phyloP scores from a whole-genome alignment of 2,888 invertebrate genomes.

The Hirtodrosophila cameraria region DNA sequence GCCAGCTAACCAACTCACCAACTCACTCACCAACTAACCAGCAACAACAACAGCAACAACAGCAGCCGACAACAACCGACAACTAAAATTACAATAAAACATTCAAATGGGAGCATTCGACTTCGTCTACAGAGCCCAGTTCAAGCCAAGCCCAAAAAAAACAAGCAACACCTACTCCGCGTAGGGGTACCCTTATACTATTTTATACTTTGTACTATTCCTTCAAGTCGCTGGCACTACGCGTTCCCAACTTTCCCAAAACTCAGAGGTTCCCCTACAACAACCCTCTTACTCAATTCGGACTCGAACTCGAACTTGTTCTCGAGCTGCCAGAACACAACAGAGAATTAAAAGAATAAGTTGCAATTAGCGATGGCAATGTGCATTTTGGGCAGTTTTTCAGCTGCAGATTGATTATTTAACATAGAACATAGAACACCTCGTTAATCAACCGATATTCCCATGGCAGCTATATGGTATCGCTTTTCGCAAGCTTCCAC shows the following conservation, averaged over 20 bases:
- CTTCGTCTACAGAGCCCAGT: slow-evolving; percentile 22
- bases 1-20: slow-evolving; percentile 60
- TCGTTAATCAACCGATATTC: too few species aligned
- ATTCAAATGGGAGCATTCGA: slow-evolving; percentile 53
- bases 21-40: too few species aligned
- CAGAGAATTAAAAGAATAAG: slow-evolving; percentile 14
- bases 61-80: slow-evolving; percentile 39
- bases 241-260: slow-evolving; percentile 7
- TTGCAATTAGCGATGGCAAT: slow-evolving; percentile 22
- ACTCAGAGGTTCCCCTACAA: too few species aligned
- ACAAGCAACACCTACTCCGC: slow-evolving; percentile 18
- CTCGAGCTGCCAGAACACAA: not conserved
- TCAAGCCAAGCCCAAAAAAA: slow-evolving; percentile 62
- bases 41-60: slow-evolving; percentile 23
- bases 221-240: slow-evolving; percentile 23
- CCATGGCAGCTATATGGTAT: too few species aligned
- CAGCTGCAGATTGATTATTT: too few species aligned
- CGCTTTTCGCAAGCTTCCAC: too few species aligned
- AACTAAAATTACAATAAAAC: slow-evolving; percentile 61
- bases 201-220: slow-evolving; percentile 2
- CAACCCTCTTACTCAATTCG: slow-evolving; percentile 14
- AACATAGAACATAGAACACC: too few species aligned
- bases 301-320: slow-evolving; percentile 11
- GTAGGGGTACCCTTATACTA: slow-evolving; percentile 8
- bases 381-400: not conserved